Percentiles rank a stretch among this genome's conserved stretches.
phyloP scores from a whole-genome alignment of 1,140 invertebrate species.

The Coenobita brevimanus region DNA sequence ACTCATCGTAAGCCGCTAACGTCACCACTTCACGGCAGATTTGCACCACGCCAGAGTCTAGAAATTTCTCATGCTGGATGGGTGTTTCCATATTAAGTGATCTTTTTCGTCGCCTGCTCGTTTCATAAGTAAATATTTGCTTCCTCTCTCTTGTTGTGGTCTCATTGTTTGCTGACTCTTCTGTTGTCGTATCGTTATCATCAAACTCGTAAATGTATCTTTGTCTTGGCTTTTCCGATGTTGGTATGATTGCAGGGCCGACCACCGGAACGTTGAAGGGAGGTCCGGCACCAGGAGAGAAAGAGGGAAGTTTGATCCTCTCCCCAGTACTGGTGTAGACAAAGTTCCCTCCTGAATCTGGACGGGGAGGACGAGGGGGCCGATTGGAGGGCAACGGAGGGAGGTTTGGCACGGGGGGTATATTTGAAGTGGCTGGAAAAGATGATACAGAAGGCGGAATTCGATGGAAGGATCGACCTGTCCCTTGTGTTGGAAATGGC shows the following conservation, averaged over 20 bases:
- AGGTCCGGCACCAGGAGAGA: not conserved
- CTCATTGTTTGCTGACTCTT: constrained; percentile 14
- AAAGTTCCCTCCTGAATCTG: constrained; percentile 9
- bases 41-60: constrained; percentile 8
- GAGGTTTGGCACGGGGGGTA: constrained; percentile 2
- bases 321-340: constrained; percentile 46
- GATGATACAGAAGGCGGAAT: not conserved
- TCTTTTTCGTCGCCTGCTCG: constrained; percentile 1
- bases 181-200: not conserved
- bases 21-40: constrained; percentile 41
- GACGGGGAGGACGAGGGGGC: constrained; percentile 8
- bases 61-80: not conserved
- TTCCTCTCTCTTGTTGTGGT: not conserved
- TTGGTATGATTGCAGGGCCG: not conserved
- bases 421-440: not conserved
- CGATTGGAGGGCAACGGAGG: not conserved
- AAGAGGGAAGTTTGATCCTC: constrained; percentile 27
- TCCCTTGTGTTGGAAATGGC: not conserved
- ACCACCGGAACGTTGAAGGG: constrained; percentile 23
- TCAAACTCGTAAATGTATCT: constrained; percentile 54
- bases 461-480: not conserved
- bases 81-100: not conserved
- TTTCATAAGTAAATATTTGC: constrained; percentile 32
- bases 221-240: not conserved
- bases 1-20: not conserved